Evolutionary conservation across 2,113 vertebrate species (phyloP).

Genomic region (Bubo bubo): DNA sequence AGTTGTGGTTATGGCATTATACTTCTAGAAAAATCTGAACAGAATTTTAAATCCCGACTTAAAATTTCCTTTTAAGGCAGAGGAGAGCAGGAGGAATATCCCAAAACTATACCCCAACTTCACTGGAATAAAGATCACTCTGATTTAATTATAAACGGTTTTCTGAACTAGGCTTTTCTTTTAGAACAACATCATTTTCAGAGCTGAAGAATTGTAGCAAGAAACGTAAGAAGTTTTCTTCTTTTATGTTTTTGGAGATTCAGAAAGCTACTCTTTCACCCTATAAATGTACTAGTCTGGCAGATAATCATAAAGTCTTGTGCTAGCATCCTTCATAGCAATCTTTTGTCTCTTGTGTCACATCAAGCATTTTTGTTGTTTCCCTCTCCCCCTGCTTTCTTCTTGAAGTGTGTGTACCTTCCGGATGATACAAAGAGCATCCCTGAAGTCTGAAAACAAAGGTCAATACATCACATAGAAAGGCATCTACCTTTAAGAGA

Average conservation of each 20-base stretch:
- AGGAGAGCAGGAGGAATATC: not conserved
- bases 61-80: not conserved
- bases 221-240: not conserved
- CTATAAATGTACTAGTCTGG: not conserved
- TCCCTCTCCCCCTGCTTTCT: too few relatives aligned
- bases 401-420: not conserved
- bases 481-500: not conserved
- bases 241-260: not conserved
- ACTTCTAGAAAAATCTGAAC: not conserved
- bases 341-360: not conserved
- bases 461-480: not conserved
- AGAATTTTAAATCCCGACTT: not conserved
- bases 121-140: not conserved
- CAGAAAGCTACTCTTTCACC: not conserved
- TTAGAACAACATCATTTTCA: not conserved
- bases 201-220: not conserved
- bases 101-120: not conserved
- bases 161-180: not conserved
- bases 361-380: not conserved
- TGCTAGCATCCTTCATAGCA: not conserved
- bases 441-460: not conserved
- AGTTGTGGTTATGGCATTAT: not conserved
- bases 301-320: not conserved
- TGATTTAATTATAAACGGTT: not conserved
- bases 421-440: not conserved